Percentiles rank a stretch among this genome's conserved stretches.
Evolutionary conservation across 2,888 invertebrate species (phyloP).

Genomic region (Linhomoeus sp.): DNA sequence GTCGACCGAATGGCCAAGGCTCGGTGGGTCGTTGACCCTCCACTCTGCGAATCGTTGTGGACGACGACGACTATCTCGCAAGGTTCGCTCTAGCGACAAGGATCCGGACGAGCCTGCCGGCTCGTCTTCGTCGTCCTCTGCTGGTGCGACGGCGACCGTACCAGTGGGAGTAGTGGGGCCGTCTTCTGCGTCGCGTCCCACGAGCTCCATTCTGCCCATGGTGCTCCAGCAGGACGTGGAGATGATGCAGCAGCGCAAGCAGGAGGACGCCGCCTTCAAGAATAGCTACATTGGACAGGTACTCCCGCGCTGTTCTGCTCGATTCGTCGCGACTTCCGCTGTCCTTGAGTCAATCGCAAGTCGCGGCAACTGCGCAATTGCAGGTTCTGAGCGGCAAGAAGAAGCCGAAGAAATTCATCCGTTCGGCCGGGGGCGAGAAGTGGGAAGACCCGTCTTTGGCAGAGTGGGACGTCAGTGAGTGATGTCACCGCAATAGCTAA

Average conservation of each 20-base stretch:
- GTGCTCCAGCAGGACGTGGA: conserved; percentile 21
- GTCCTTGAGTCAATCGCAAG: too few relatives aligned
- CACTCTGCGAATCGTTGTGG: too few relatives aligned
- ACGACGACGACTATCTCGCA: too few relatives aligned
- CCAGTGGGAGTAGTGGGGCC: too few relatives aligned
- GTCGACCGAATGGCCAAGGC: neutral
- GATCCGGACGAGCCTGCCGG: neutral
- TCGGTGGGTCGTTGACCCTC: too few relatives aligned
- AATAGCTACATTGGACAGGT: conserved; percentile 14
- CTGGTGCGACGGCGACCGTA: too few relatives aligned
- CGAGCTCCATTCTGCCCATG: conserved; percentile 1
- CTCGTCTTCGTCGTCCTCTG: too few relatives aligned
- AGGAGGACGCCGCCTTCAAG: conserved; percentile 13
- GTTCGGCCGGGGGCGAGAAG: conserved; percentile 35
- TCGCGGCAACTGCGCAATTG: too few relatives aligned
- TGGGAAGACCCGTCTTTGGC: conserved; percentile 86
- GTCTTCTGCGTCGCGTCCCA: too few relatives aligned
- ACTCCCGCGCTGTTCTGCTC: neutral
- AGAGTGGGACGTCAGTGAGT: conserved; percentile 73
- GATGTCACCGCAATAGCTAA: too few relatives aligned
- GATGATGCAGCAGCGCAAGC: conserved; percentile 15
- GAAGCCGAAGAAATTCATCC: conserved; percentile 20
- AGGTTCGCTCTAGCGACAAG: neutral
- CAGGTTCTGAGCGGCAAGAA: conserved; percentile 16
- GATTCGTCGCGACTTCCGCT: too few relatives aligned